phyloP scores from a whole-genome alignment of 2,113 vertebrate species.

The Neomonachus schauinslandi region DNA sequence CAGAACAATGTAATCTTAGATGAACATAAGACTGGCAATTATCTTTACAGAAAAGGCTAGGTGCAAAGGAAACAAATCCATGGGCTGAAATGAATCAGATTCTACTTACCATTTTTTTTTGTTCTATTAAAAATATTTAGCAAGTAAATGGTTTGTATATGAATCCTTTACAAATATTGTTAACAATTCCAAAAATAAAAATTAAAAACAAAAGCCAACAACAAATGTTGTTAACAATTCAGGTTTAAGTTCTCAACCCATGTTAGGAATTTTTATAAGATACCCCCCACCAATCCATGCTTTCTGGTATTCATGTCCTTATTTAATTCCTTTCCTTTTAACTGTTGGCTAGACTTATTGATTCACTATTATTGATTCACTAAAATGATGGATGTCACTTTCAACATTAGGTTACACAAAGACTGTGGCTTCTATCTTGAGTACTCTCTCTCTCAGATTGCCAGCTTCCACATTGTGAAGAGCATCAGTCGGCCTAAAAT shows the following conservation, averaged over 20 bases:
- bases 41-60: not conserved
- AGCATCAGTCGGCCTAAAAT: not conserved
- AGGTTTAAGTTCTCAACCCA: not conserved
- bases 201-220: too few relatives aligned
- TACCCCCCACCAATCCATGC: rapidly evolving
- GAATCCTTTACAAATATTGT: not conserved
- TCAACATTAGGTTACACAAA: not conserved
- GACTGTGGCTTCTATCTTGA: not conserved
- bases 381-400: not conserved
- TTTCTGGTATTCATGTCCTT: not conserved
- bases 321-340: not conserved
- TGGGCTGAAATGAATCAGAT: not conserved
- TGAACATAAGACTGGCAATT: not conserved
- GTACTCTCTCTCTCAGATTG: not conserved
- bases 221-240: not conserved
- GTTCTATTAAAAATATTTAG: not conserved
- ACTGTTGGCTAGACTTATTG: not conserved
- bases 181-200: not conserved
- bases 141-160: not conserved
- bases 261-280: not conserved
- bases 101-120: not conserved
- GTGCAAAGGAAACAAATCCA: not conserved
- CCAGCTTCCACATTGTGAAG: not conserved
- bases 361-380: not conserved
- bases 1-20: not conserved